A percentile compares a stretch with the other conserved stretches of the same genome.
Conservation (phyloP, 2,113 vertebrate species). For the Fregetta grallaria region DNA sequence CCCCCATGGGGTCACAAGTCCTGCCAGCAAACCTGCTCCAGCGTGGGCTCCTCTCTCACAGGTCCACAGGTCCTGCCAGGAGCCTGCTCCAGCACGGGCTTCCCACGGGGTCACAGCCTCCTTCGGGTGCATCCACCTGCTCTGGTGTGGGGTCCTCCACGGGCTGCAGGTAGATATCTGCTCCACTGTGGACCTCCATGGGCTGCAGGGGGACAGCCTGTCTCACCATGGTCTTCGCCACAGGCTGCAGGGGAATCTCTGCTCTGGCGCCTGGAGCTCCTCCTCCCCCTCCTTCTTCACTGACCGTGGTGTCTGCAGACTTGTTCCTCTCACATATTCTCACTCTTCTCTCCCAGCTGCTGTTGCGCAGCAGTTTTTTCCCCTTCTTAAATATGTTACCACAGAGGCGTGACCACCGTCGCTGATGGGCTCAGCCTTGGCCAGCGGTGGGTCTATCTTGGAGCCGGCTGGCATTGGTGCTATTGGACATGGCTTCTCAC, state of each 20-base stretch:
- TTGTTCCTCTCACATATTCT: neutral
- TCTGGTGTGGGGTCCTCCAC: rapidly evolving
- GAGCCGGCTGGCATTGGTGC: neutral
- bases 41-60: too few species aligned
- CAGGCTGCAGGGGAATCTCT: neutral
- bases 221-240: neutral
- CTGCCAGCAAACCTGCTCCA: too few species aligned
- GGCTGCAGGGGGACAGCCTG: neutral
- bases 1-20: too few species aligned
- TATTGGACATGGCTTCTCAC: rapidly evolving
- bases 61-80: too few species aligned
- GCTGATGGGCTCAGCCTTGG: neutral
- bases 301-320: neutral
- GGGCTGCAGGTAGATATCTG: neutral
- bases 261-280: rapidly evolving
- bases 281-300: neutral
- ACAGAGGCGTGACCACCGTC: rapidly evolving
- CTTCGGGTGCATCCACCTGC: neutral
- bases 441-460: rapidly evolving
- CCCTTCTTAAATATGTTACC: neutral
- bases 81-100: too few species aligned
- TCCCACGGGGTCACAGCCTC: too few species aligned
- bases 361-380: neutral
- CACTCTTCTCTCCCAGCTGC: neutral
- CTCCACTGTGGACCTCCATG: neutral